A percentile compares a stretch with the other conserved stretches of the same genome.
phyloP scores from a whole-genome alignment of 2,797 vertebrate species.

The Oceanodroma leucorhoa region DNA sequence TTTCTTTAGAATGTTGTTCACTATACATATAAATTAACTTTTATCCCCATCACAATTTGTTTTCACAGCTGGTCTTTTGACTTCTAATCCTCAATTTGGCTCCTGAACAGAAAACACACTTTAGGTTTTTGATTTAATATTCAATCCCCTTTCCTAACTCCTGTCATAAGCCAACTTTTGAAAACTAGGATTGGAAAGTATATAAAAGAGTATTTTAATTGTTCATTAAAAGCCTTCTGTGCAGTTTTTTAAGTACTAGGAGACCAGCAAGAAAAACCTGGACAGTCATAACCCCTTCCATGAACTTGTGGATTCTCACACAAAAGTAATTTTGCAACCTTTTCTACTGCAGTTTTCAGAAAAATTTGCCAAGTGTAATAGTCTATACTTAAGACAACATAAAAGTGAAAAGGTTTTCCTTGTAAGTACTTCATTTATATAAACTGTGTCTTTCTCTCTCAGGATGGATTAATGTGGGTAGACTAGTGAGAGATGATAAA shows the following conservation, averaged over 20 bases:
- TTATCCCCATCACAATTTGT: background rate
- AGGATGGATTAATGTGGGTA: background rate
- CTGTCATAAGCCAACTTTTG: background rate
- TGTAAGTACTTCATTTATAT: background rate
- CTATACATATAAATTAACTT: background rate
- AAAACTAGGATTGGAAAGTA: background rate
- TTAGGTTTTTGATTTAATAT: background rate
- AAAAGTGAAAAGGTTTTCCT: background rate
- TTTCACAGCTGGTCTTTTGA: constrained; percentile 4
- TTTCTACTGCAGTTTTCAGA: background rate
- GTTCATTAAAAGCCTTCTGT: background rate
- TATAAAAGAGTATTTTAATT: background rate
- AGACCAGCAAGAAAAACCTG: background rate
- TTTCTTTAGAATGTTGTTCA: background rate
- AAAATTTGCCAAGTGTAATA: background rate
- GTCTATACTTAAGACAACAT: background rate
- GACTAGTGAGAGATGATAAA: background rate
- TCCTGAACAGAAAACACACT: background rate
- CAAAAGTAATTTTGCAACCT: background rate
- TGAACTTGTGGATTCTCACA: background rate
- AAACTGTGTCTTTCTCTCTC: background rate
- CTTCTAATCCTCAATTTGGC: background rate
- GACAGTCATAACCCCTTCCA: background rate
- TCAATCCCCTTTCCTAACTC: background rate
- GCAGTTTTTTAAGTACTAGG: background rate